Conservation (phyloP, 2,113 vertebrate species). For the Grus americana region DNA sequence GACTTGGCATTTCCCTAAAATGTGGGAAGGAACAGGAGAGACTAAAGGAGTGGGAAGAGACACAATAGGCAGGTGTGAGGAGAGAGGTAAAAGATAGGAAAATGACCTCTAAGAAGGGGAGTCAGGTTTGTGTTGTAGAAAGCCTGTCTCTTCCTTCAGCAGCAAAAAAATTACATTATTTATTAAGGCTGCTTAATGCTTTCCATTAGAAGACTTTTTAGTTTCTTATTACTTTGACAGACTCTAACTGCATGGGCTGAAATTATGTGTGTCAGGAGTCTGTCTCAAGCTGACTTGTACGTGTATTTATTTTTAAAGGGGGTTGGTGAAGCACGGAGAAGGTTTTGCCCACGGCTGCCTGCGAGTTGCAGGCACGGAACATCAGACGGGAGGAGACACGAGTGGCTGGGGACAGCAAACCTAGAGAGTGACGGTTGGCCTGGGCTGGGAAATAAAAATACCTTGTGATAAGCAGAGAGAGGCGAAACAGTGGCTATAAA, state of each 20-base stretch:
- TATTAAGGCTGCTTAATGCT: not conserved
- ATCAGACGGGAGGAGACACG: accelerated
- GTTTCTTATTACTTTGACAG: not conserved
- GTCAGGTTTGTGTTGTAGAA: not conserved
- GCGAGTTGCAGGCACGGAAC: not conserved
- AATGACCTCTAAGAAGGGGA: not conserved
- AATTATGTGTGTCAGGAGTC: not conserved
- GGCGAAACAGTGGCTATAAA: not conserved
- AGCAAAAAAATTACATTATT: not conserved
- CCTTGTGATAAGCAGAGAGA: not conserved
- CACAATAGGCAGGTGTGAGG: not conserved
- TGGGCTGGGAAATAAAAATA: not conserved
- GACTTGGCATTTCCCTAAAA: not conserved
- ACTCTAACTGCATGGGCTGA: not conserved
- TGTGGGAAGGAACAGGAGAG: not conserved
- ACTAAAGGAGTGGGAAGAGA: not conserved
- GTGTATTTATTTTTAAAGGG: not conserved
- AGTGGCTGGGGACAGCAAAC: not conserved
- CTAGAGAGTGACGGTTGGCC: not conserved
- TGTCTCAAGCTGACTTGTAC: not conserved
- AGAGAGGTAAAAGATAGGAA: not conserved
- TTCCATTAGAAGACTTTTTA: not conserved
- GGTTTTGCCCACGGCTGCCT: not conserved
- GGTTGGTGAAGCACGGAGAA: accelerated
- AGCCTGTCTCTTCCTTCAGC: not conserved